phyloP scores from a whole-genome alignment of 1,140 invertebrate species.

The Tyrophagus putrescentiae region DNA sequence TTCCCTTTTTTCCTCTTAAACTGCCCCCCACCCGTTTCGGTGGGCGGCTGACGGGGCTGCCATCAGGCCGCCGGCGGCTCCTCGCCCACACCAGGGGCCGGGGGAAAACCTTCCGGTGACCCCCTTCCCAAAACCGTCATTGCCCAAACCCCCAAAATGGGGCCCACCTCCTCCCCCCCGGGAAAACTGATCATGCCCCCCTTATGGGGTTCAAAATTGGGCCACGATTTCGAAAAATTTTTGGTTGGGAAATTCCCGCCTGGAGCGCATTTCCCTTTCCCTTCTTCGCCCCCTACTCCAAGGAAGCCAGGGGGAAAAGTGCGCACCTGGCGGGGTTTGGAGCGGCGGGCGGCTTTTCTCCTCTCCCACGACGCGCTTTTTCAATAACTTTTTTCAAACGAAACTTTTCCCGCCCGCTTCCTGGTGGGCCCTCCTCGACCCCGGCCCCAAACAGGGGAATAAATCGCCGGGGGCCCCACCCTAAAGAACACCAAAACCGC shows the following conservation, averaged over 20 bases:
- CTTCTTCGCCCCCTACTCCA: neutral
- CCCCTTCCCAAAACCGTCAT: conserved; percentile 71
- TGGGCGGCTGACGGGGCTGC: conserved; percentile 42
- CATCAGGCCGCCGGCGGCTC: conserved; percentile 59
- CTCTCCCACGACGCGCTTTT: conserved; percentile 94
- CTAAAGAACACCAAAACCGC: conserved; percentile 78
- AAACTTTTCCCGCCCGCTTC: conserved; percentile 34
- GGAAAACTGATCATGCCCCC: conserved; percentile 80
- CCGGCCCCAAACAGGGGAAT: conserved; percentile 42
- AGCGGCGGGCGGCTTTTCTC: conserved; percentile 65
- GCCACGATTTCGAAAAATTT: conserved; percentile 71
- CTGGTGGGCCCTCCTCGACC: conserved; percentile 71
- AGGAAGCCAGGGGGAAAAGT: conserved; percentile 35
- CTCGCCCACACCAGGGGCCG: conserved; percentile 72
- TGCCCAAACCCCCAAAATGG: conserved; percentile 39
- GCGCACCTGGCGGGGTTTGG: conserved; percentile 61
- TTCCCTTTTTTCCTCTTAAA: conserved; percentile 98
- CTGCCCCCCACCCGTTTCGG: conserved; percentile 76
- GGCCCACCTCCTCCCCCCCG: conserved; percentile 48
- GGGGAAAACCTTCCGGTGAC: conserved; percentile 57
- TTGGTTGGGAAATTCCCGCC: conserved; percentile 55
- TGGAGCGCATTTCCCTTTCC: neutral
- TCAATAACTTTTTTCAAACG: conserved; percentile 47
- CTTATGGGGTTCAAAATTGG: conserved; percentile 87
- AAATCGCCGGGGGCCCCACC: conserved; percentile 87